Conservation (phyloP, 2,797 vertebrate genomes). For the Pelodytes ibericus region DNA sequence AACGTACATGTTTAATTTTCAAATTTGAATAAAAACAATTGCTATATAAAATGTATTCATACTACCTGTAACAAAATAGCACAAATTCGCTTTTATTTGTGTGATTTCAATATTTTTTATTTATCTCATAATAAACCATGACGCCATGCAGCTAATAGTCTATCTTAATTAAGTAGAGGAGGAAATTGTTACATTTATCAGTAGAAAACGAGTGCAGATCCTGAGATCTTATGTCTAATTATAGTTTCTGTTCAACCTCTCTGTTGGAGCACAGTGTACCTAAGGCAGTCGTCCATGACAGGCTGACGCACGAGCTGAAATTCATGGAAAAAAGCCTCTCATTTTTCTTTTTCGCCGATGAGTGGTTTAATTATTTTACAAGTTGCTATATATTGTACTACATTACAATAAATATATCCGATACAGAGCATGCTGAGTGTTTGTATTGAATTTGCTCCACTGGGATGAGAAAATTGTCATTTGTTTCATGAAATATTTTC, state of each 20-base stretch:
- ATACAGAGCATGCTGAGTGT: not conserved
- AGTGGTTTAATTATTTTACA: constrained; percentile 25
- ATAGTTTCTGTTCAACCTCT: constrained; percentile 35
- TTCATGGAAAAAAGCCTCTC: not conserved
- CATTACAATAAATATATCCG: not conserved
- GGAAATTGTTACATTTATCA: not conserved
- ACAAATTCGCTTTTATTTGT: not conserved
- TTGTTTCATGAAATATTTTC: not conserved
- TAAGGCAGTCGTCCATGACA: constrained; percentile 38
- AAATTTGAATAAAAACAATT: too few relatives aligned
- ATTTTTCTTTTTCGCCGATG: constrained; percentile 10
- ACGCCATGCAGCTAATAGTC: constrained; percentile 15
- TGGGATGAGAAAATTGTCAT: not conserved
- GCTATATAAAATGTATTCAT: too few relatives aligned
- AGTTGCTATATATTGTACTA: not conserved
- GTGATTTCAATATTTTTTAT: constrained; percentile 29
- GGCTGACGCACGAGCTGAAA: constrained; percentile 10
- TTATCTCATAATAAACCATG: constrained; percentile 51
- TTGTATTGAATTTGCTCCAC: not conserved
- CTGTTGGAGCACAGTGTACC: constrained; percentile 31
- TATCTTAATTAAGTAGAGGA: constrained; percentile 25
- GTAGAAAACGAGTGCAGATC: constrained; percentile 3
- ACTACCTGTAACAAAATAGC: too few relatives aligned
- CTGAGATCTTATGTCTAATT: not conserved
- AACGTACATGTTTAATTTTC: too few relatives aligned